Base-by-base conservation (phyloP, 37 sponge, comb jelly and placozoan species). In the Amphimedon queenslandica region DNA sequence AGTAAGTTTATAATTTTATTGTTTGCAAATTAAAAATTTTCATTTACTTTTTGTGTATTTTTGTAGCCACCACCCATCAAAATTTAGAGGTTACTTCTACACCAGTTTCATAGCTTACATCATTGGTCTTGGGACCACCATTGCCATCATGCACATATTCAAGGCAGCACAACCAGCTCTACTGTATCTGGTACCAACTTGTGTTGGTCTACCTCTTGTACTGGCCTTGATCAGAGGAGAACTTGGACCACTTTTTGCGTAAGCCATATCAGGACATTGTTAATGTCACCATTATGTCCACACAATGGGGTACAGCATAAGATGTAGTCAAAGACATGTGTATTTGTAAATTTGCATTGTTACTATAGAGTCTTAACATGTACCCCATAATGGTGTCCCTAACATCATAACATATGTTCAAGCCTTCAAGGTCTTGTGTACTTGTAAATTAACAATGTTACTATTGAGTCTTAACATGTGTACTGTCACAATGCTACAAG, bases 121-220 rank as follows among this genome's bases (percentile, higher is more conserved):
- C 41, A 25, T 94, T 21, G 99, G 99, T 0, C 88, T 98, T 60
- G 81, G 76, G 16, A 69, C 70, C 58, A 98, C 99, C 34, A 80
- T 98, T 24, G 77, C 61, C 1, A 78, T 91, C 18, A 81, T 98
- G 85, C 90, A 89, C 37, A 24, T 82, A 55, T 98, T 94, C 84
- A 85, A 87, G 42, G 91, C 95, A 18, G 99, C 99, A 23, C 96
- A 95, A 74, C 99, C 99, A 31, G 99, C 99, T 0, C 87, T 98
- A 33, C 88, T 98, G 66, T 98, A 98, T 66, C 86, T 98, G 16
- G 99, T 98, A 55, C 99, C 99, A 18, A 38, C 82, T 72, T 98
- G 99, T 71, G 80, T 98, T 37, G 99, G 99, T 0, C 37, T 92
- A 2, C 95, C 99, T 20, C 64, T 87, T 47, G 51, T 89, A 11